A percentile compares a stretch with the other conserved stretches of the same genome.
Evolutionary conservation across 1,140 invertebrate species (phyloP).

Genomic region (Hylaeus anthracinus): DNA sequence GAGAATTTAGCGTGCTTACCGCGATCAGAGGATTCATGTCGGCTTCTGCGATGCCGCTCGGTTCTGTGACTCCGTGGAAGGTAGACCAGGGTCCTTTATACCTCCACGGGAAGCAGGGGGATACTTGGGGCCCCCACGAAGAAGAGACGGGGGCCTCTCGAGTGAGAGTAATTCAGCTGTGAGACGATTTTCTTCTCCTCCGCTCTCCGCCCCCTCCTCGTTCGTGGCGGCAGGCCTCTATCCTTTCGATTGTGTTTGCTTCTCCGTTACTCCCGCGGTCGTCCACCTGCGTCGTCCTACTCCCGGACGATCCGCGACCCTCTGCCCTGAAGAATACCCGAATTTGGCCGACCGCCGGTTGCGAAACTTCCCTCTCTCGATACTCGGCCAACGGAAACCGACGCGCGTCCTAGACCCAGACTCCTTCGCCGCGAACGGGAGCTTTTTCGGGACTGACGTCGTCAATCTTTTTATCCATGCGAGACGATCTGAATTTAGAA

Average conservation of each 20-base stretch:
- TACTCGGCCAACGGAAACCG: slow-evolving; percentile 23
- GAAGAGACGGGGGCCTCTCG: slow-evolving; percentile 72
- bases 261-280: slow-evolving; percentile 45
- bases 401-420: slow-evolving; percentile 76
- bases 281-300: slow-evolving; percentile 20
- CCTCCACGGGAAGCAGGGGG: slow-evolving; percentile 66
- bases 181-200: slow-evolving; percentile 71
- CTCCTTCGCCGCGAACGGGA: slow-evolving; percentile 24
- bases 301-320: slow-evolving; percentile 2
- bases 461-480: too few relatives aligned
- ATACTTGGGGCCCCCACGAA: slow-evolving; percentile 62
- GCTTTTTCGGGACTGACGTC: too few relatives aligned
- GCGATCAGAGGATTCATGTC: slow-evolving; percentile 81
- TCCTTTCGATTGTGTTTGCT: slow-evolving; percentile 37
- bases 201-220: slow-evolving; percentile 37
- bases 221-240: slow-evolving; percentile 1
- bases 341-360: slow-evolving; percentile 51
- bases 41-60: slow-evolving; percentile 79
- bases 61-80: slow-evolving; percentile 79
- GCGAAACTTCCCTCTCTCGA: slow-evolving; percentile 48
- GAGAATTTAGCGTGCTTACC: slow-evolving; percentile 75
- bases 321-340: slow-evolving; percentile 21
- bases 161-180: slow-evolving; percentile 79
- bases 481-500: too few relatives aligned
- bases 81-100: slow-evolving; percentile 79